Evolutionary conservation across 2,113 vertebrate species (phyloP).

Genomic region (Nannobrachium achirus): DNA sequence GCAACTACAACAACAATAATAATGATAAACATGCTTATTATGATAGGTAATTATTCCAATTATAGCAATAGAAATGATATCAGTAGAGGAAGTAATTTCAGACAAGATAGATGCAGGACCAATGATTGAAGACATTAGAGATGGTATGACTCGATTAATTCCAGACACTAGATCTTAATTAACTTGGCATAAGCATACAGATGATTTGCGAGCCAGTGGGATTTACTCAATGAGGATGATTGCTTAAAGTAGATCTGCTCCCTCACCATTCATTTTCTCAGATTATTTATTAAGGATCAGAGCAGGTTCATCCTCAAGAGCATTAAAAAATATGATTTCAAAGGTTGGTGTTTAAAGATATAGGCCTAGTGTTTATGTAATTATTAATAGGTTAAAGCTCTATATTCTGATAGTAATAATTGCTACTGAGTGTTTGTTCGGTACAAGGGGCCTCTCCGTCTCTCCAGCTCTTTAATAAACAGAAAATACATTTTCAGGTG

Average conservation of each 20-base stretch:
- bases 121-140: constrained; percentile 50
- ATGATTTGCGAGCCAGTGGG: constrained; percentile 62
- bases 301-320: constrained; percentile 45
- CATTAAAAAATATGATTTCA: constrained; percentile 2
- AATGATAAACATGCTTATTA: neutral
- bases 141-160: constrained; percentile 54
- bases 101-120: constrained; percentile 30
- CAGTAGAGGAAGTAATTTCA: constrained; percentile 9
- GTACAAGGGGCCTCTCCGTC: too few relatives aligned
- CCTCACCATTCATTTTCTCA: constrained; percentile 68
- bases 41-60: constrained; percentile 14
- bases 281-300: constrained; percentile 45
- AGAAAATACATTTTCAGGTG: too few relatives aligned
- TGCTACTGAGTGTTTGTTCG: too few relatives aligned
- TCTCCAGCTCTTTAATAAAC: too few relatives aligned
- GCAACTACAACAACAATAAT: neutral
- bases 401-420: too few relatives aligned
- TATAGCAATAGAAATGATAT: neutral
- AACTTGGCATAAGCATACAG: constrained; percentile 60
- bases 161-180: constrained; percentile 68
- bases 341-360: too few relatives aligned
- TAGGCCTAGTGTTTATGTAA: too few relatives aligned
- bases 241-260: constrained; percentile 64
- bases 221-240: constrained; percentile 67
- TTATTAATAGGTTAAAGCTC: too few relatives aligned